phyloP scores from a whole-genome alignment of 2,797 vertebrate species.

The Aulostomus chinensis region DNA sequence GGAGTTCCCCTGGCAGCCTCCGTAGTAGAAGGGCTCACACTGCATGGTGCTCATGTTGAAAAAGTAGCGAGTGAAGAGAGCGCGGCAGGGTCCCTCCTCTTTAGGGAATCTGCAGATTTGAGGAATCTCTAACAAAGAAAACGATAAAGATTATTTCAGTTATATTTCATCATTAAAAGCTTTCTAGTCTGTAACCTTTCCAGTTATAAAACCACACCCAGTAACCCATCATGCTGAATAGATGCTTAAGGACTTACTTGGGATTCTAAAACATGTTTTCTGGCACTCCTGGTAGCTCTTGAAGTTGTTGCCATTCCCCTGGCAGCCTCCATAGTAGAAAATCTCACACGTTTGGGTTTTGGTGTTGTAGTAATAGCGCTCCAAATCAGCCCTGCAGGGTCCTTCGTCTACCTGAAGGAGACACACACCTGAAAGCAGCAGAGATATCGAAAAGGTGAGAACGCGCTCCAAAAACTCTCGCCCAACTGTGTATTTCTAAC shows the following conservation, averaged over 20 bases:
- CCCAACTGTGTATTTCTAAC: too few relatives aligned
- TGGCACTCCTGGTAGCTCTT: constrained; percentile 79
- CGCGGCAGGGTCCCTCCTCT: constrained; percentile 78
- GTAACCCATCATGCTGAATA: too few relatives aligned
- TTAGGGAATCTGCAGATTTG: constrained; percentile 83
- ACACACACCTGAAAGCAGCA: constrained; percentile 73
- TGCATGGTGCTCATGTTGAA: constrained; percentile 90
- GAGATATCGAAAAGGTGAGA: too few relatives aligned
- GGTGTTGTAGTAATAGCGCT: constrained; percentile 87
- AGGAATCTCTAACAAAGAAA: constrained; percentile 82
- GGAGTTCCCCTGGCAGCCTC: constrained; percentile 80
- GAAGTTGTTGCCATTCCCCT: constrained; percentile 91
- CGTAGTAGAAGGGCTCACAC: constrained; percentile 85
- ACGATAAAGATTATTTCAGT: too few relatives aligned
- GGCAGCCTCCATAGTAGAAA: constrained; percentile 89
- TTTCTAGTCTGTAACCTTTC: too few relatives aligned
- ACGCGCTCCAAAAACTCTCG: too few relatives aligned
- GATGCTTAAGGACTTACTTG: constrained; percentile 85
- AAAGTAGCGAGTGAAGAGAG: constrained; percentile 74
- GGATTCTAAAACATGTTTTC: constrained; percentile 86
- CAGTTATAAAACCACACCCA: too few relatives aligned
- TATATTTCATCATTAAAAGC: too few relatives aligned
- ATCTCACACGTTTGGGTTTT: constrained; percentile 84
- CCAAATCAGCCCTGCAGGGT: constrained; percentile 75
- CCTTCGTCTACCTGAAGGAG: constrained; percentile 83